Conservation (phyloP, 1,140 invertebrate genomes). For the Lordiphosa clarofinis region DNA sequence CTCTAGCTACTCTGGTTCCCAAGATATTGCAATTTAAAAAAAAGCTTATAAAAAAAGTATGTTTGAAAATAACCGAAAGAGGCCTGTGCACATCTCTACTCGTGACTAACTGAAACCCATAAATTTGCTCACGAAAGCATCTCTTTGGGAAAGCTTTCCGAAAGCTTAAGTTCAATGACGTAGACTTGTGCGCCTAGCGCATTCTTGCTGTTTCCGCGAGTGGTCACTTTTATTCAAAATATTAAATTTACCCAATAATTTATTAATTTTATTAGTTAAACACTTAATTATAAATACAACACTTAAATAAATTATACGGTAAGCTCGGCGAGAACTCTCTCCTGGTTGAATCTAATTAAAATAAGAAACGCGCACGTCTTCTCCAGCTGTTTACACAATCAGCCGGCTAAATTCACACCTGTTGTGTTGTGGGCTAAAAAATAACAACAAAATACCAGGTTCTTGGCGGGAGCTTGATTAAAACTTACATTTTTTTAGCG, state of each 20-base stretch:
- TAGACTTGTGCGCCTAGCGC: too few relatives aligned
- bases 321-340: background rate
- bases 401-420: slow-evolving; percentile 30
- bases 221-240: slow-evolving; percentile 28
- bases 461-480: slow-evolving; percentile 55
- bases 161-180: too few relatives aligned
- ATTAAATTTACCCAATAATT: background rate
- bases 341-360: background rate
- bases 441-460: slow-evolving; percentile 42
- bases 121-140: too few relatives aligned
- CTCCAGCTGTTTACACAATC: slow-evolving; percentile 14
- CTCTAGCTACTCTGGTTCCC: too few relatives aligned
- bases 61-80: too few relatives aligned
- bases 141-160: too few relatives aligned
- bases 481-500: slow-evolving; percentile 35
- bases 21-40: too few relatives aligned
- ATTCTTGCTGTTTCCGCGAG: too few relatives aligned
- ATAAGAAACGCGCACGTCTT: background rate
- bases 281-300: background rate
- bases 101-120: too few relatives aligned
- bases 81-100: too few relatives aligned
- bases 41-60: too few relatives aligned
- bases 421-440: slow-evolving; percentile 19
- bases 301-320: slow-evolving; percentile 2
- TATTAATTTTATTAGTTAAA: slow-evolving; percentile 13